Evolutionary conservation across 2,888 invertebrate genomes (phyloP), one percentile per base, ranked within the genome.

Genomic region (Dryocosmus kuriphilus): DNA sequence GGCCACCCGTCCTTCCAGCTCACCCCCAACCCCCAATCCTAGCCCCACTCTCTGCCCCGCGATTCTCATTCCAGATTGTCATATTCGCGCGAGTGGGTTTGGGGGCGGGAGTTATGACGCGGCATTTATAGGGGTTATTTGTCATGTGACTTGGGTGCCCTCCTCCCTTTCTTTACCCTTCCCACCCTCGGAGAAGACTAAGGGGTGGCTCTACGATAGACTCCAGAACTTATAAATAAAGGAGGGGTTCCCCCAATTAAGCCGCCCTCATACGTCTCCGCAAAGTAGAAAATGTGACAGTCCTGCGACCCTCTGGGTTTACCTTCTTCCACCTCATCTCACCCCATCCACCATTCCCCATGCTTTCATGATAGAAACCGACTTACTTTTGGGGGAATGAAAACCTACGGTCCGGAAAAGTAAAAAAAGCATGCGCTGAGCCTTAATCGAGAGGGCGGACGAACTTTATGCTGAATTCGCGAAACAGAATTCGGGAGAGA

Each of bases 381-480:
- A 71, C 30, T 55, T 51, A n/a, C 19, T 71, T 71, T 51, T n/a
- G 19, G 32, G 51, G 71, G 71, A 46, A 71, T 51, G 51, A 71
- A 51, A 71, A 71, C 51, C 51, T 27, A 71, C 71, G 71, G 78
- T 78, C 78, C 14, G 62, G 75, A 51, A 61, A 62, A 75, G 32
- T 55, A 65, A 65, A 55, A 65, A 55, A 63, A 76, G 67, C 62
- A 67, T 55, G 65, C 46, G 76, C 32, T 55, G 60, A 85, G 89
- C 88, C 88, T 90, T 89, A 90, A 90, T 88, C 88, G 87, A 88
- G 87, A 88, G 89, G 89, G 81, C 88, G 90, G 87, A 88, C 89
- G 88, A 89, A 88, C 89, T 89, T 89, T 88, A 87, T 88, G 89
- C 88, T 87, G 93, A 94, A 94, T 93, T 94, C 93, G 93, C 93